Evolutionary conservation across 2,888 invertebrate genomes (phyloP).

Genomic region (Amphipyra berbera): DNA sequence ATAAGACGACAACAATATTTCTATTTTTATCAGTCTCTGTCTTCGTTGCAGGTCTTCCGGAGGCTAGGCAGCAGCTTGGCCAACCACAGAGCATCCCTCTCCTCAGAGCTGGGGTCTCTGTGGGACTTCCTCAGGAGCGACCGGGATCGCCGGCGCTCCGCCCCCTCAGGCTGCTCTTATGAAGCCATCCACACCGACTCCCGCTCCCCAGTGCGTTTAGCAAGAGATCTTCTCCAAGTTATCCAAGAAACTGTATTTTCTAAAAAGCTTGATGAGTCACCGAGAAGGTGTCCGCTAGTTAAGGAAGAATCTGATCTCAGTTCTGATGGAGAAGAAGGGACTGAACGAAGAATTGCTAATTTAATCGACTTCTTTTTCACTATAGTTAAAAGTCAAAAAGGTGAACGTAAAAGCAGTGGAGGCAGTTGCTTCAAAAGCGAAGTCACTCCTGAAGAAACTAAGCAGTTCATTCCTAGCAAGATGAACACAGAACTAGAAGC

Average conservation of each 20-base stretch:
- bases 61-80: slow-evolving; percentile 82
- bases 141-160: slow-evolving; percentile 77
- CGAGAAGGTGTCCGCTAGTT: slow-evolving; percentile 81
- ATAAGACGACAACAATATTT: background rate
- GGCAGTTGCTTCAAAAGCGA: slow-evolving; percentile 85
- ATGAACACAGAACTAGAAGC: slow-evolving; percentile 83
- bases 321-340: slow-evolving; percentile 81
- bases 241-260: slow-evolving; percentile 85
- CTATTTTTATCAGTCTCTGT: slow-evolving; percentile 35
- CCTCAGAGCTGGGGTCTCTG: slow-evolving; percentile 83
- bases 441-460: slow-evolving; percentile 76
- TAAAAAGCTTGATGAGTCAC: slow-evolving; percentile 75
- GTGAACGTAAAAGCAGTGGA: slow-evolving; percentile 82
- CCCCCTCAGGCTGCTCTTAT: slow-evolving; percentile 71
- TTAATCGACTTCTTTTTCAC: slow-evolving; percentile 88
- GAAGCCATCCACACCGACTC: slow-evolving; percentile 75
- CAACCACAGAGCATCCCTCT: slow-evolving; percentile 83
- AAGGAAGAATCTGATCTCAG: slow-evolving; percentile 84
- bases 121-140: slow-evolving; percentile 85
- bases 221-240: slow-evolving; percentile 84
- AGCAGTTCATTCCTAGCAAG: slow-evolving; percentile 71
- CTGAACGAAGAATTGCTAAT: slow-evolving; percentile 83
- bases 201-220: slow-evolving; percentile 79
- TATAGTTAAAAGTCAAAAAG: slow-evolving; percentile 85
- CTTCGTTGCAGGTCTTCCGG: slow-evolving; percentile 78